A percentile compares a stretch with the other conserved stretches of the same genome.
Conservation (phyloP, 2,888 invertebrate species). For the Eristalinus aeneus region DNA sequence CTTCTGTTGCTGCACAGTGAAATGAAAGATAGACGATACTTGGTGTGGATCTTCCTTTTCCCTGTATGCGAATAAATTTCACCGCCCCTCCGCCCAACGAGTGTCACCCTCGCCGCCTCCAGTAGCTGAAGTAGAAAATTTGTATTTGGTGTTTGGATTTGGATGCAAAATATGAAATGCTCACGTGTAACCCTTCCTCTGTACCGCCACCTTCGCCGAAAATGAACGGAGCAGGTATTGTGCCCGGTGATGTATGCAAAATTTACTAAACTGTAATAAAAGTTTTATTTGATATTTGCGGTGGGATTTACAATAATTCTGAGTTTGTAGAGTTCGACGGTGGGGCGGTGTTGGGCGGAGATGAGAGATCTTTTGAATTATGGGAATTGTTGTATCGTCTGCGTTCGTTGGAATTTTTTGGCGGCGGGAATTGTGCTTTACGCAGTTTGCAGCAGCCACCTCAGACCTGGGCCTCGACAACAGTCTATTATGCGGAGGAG, state of each 20-base stretch:
- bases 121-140: conserved; percentile 64
- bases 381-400: conserved; percentile 61
- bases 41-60: conserved; percentile 67
- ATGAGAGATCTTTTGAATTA: conserved; percentile 53
- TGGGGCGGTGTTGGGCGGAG: not conserved
- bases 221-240: not conserved
- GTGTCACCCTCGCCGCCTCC: conserved; percentile 57
- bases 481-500: not conserved
- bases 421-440: conserved; percentile 22
- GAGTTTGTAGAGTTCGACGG: conserved; percentile 27
- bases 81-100: conserved; percentile 46
- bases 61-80: conserved; percentile 72
- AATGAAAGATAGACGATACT: conserved; percentile 36
- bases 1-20: conserved; percentile 5
- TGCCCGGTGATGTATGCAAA: conserved; percentile 67
- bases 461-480: not conserved
- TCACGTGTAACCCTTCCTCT: conserved; percentile 4
- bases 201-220: not conserved
- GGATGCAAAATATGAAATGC: conserved; percentile 62
- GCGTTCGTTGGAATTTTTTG: conserved; percentile 59
- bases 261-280: conserved; percentile 71
- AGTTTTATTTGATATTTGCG: conserved; percentile 72
- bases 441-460: conserved; percentile 61
- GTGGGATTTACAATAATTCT: conserved; percentile 71
- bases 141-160: conserved; percentile 68